These are phyloP conservation scores for Myiozetetes cayanensis DNA, from an alignment of 2,113 vertebrate species.

Conservation along the genomic window DNA sequence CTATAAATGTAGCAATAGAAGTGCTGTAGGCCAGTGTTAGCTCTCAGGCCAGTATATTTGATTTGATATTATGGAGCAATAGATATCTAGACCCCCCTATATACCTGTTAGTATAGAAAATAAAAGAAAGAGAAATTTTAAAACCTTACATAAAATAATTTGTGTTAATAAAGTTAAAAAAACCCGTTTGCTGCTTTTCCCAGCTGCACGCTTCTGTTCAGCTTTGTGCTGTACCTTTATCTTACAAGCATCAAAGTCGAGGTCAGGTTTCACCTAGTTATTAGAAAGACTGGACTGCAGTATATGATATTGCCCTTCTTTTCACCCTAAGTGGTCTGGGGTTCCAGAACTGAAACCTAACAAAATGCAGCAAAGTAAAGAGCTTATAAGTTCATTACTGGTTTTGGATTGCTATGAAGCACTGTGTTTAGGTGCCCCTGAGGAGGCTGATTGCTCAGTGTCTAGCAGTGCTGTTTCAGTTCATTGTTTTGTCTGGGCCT, in stretches of 20 bases:
- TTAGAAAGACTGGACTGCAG: background rate
- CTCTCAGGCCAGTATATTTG: background rate
- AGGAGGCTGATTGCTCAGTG: background rate
- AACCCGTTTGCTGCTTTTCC: background rate
- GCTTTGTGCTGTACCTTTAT: background rate
- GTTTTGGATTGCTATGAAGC: background rate
- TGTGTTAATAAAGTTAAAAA: background rate
- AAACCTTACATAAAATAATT: background rate
- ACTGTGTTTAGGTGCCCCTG: background rate
- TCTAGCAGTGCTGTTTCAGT: background rate
- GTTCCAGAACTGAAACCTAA: background rate
- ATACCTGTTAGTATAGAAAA: background rate
- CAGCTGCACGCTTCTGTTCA: background rate
- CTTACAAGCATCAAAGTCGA: background rate
- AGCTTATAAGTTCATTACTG: background rate
- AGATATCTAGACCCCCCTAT: background rate
- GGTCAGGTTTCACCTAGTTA: background rate
- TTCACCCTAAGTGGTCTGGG: background rate
- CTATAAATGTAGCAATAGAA: background rate
- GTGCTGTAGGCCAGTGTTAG: background rate
- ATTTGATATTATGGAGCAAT: background rate
- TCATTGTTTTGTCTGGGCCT: background rate
- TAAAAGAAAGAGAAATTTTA: background rate
- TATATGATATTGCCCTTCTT: background rate
- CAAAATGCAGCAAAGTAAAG: background rate